Conservation (phyloP, 2,797 vertebrate species). For the Malurus leucopterus region DNA sequence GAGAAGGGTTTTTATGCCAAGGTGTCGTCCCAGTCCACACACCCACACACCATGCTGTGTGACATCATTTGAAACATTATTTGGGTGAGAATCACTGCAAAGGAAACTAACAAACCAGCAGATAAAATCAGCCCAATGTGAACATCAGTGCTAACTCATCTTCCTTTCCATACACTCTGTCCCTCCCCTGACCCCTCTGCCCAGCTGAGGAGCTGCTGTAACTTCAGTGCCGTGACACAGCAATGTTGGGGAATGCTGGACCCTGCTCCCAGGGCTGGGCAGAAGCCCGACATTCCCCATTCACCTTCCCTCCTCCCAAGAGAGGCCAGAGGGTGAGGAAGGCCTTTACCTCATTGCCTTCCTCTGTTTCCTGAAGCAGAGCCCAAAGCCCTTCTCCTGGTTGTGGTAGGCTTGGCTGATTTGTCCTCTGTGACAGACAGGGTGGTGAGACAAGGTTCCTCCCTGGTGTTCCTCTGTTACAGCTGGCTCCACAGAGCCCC, state of each 20-base stretch:
- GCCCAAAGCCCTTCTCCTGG: background rate
- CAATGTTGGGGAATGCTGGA: background rate
- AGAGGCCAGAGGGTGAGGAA: background rate
- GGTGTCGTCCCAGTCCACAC: accelerated
- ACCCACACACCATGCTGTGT: background rate
- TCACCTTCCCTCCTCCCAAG: background rate
- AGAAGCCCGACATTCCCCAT: background rate
- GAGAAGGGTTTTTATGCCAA: background rate
- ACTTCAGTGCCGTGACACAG: background rate
- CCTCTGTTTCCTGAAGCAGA: background rate
- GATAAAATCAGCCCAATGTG: background rate
- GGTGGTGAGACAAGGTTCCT: background rate
- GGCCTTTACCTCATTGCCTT: background rate
- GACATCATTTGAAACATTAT: accelerated
- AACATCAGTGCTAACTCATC: accelerated
- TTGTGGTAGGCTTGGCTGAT: background rate
- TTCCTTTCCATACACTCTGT: background rate
- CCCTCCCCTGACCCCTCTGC: background rate
- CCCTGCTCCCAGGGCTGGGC: background rate
- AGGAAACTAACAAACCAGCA: background rate
- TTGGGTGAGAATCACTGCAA: background rate
- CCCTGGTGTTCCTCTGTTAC: background rate
- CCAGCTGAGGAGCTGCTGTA: accelerated
- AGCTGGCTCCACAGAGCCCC: background rate
- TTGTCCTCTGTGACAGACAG: background rate